Evolutionary conservation across 2,113 vertebrate species (phyloP).

Genomic region (Ictalurus punctatus): DNA sequence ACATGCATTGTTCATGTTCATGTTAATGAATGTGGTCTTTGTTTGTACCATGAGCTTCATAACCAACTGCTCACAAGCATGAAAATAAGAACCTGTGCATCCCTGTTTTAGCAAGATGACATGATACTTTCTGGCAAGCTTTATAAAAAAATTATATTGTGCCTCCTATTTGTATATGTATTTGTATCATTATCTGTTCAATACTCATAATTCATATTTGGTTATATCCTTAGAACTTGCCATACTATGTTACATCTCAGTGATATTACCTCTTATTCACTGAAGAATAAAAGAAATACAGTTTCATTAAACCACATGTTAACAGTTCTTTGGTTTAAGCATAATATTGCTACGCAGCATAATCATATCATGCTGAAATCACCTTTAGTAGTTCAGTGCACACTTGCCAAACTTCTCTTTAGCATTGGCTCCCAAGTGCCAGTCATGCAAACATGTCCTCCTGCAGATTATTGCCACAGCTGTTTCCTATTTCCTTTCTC

Average conservation of each 20-base stretch:
- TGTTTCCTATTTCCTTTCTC: slow-evolving; percentile 59
- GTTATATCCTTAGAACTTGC: neutral
- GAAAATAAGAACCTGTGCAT: neutral
- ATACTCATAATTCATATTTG: neutral
- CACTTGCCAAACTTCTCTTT: slow-evolving; percentile 29
- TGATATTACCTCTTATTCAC: neutral
- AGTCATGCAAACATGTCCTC: slow-evolving; percentile 53
- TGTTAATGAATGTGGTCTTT: neutral
- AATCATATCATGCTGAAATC: slow-evolving; percentile 10
- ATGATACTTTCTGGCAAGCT: neutral
- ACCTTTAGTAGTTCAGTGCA: neutral
- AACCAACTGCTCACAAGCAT: too few species aligned
- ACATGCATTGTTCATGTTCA: neutral
- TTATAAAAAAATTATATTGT: too few species aligned
- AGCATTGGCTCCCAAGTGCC: slow-evolving; percentile 40
- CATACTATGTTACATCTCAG: neutral
- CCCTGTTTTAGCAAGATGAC: neutral
- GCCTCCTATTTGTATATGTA: neutral
- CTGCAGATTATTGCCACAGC: slow-evolving; percentile 58
- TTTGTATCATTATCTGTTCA: neutral
- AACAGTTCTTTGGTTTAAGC: neutral
- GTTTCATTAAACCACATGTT: slow-evolving; percentile 2
- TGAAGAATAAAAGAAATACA: slow-evolving; percentile 4
- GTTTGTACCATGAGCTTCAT: neutral
- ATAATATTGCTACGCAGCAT: neutral